These are phyloP conservation scores for Luffia ferchaultella DNA, from an alignment of 2,888 invertebrate species.

Conservation along the genomic window DNA sequence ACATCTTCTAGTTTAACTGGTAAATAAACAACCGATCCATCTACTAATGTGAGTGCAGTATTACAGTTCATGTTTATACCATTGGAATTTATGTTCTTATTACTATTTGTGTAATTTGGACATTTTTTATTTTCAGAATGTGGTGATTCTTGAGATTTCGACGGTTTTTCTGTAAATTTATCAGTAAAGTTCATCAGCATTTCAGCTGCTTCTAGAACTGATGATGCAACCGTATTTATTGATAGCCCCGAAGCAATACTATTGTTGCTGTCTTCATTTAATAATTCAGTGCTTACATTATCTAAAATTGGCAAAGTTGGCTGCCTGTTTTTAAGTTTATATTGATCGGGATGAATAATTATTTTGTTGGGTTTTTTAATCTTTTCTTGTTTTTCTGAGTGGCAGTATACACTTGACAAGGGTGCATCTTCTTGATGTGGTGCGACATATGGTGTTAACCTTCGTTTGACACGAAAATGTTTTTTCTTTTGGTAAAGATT, in stretches of 20 bases:
- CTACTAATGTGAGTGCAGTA: constrained; percentile 10
- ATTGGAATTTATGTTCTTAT: too few relatives aligned
- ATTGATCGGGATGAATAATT: constrained; percentile 22
- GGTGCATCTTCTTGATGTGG: constrained; percentile 15
- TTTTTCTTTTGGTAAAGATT: constrained; percentile 28
- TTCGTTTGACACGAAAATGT: constrained; percentile 3
- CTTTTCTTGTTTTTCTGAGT: constrained; percentile 21
- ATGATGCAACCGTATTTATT: neutral
- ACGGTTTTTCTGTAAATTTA: constrained; percentile 12
- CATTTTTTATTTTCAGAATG: neutral
- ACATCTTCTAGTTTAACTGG: constrained; percentile 26
- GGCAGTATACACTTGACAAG: too few relatives aligned
- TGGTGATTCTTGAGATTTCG: neutral
- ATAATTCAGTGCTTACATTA: neutral
- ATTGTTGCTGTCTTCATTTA: neutral
- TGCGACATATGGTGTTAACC: constrained; percentile 9
- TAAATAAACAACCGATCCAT: constrained; percentile 20
- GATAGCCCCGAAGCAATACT: constrained; percentile 27
- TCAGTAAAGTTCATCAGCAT: constrained; percentile 12
- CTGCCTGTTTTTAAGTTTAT: neutral
- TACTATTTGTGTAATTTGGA: too few relatives aligned
- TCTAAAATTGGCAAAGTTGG: neutral
- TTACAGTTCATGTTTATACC: too few relatives aligned
- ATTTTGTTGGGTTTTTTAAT: constrained; percentile 19
- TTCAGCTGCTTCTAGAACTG: neutral